Conservation (phyloP, 2,888 invertebrate species). For the Nemurella pictetii region DNA sequence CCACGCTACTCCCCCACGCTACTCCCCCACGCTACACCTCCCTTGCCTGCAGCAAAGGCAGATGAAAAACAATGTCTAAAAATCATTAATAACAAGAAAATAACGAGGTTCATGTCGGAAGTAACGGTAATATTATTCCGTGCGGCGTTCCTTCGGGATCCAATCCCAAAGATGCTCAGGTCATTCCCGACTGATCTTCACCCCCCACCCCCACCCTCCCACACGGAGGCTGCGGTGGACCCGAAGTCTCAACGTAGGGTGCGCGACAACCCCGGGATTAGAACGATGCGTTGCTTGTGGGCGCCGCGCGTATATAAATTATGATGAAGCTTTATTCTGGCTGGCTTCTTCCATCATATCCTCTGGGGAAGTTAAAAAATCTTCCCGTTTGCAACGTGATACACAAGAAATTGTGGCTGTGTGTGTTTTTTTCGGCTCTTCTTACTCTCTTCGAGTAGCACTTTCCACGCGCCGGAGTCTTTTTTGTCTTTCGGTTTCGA, state of each 20-base stretch:
- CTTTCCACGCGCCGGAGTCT: background rate
- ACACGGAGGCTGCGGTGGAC: no score
- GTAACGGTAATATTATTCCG: background rate
- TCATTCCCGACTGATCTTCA: background rate
- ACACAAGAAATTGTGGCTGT: background rate
- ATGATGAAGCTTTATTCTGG: background rate
- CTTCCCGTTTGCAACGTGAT: background rate
- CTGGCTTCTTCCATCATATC: background rate
- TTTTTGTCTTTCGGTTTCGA: background rate
- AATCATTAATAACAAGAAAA: background rate
- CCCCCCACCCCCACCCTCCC: background rate
- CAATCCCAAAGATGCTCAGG: background rate
- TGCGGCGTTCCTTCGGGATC: background rate
- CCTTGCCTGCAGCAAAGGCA: no score
- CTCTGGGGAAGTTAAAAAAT: background rate
- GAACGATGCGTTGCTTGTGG: no score
- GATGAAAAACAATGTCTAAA: no score
- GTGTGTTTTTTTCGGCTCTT: background rate
- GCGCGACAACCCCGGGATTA: no score
- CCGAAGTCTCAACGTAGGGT: no score
- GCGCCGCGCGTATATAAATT: no score
- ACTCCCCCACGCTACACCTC: no score
- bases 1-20: no score
- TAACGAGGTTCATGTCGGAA: background rate
- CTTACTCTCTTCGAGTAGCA: background rate